Base-by-base conservation (phyloP, 2,113 vertebrate genomes). In the Bufo bufo region DNA sequence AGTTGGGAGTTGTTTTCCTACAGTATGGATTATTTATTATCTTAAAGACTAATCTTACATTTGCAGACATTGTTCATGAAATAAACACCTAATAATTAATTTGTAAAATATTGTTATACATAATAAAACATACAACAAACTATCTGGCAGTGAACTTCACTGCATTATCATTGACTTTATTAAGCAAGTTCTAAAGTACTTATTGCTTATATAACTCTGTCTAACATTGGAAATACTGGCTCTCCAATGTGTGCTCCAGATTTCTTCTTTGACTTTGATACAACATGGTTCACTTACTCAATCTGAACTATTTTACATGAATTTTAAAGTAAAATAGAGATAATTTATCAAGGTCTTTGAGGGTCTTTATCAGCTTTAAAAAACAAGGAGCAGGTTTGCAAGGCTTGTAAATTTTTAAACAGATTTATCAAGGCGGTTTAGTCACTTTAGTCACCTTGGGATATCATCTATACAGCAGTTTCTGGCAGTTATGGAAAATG, bases 21-120 rank as follows among this genome's bases (percentile, higher is more conserved):
- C 54, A 54, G 16, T 52, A 54, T 54, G 49, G 82, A 84, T 71
- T 54, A 84, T 84, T 50, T 71, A 84, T 84, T 69, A 69, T 71
- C 50, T 13, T 14, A 17, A 69, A 16, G n/a, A 23, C 19, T 19
- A 83, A 52, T 83, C 69, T 49, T 20, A 23, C 11, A 83, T n/a
- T 52, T 65, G 54, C 17, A 77, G 72, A n/a, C 71, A 49, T 56
- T 61, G 17, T 17, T 78, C 49, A 77, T 65, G 7, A 66, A 74
- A 23, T 58, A 75, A 91, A 74, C 59, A 79, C 69, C 77, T 59
- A 91, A 90, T 91, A 93, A 92, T 49, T 47, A 92, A 92, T 91
- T 49, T 88, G 20, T 90, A 93, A 91, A 91, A 88, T 91, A 94
- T 93, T 91, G 89, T 91, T 90, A 92, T 94, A 92, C 93, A 91